These are phyloP conservation scores for Seira ritae DNA, from an alignment of 2,888 invertebrate genomes.

Conservation along the genomic window DNA sequence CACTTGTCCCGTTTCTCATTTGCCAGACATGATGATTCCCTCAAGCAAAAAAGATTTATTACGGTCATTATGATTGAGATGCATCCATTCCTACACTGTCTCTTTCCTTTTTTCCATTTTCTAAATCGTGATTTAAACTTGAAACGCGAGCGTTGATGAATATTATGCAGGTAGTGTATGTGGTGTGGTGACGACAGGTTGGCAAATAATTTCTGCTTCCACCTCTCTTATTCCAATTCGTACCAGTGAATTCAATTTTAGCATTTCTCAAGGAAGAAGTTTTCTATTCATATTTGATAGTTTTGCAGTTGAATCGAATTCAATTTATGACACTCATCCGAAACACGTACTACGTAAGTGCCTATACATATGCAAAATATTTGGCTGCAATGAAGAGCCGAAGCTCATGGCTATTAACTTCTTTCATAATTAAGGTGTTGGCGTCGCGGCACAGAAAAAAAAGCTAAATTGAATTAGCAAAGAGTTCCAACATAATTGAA, in stretches of 20 bases:
- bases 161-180: background rate
- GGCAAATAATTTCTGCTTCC: background rate
- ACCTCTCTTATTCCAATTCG: too few species aligned
- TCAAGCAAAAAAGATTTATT: constrained; percentile 38
- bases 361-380: background rate
- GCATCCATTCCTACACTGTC: background rate
- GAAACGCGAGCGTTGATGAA: background rate
- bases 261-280: too few species aligned
- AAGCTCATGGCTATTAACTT: background rate
- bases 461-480: background rate
- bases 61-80: constrained; percentile 25
- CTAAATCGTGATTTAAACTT: background rate
- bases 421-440: background rate
- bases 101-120: background rate
- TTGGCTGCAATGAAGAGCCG: background rate
- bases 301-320: background rate
- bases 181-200: background rate
- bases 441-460: background rate
- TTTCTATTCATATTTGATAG: too few species aligned
- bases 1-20: constrained; percentile 36
- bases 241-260: too few species aligned
- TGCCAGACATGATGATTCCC: constrained; percentile 41
- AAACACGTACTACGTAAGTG: background rate
- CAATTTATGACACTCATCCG: background rate
- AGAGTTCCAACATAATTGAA: background rate